Evolutionary conservation across 2,797 vertebrate species (phyloP).

Genomic region (Hypotaenidia okinawae): DNA sequence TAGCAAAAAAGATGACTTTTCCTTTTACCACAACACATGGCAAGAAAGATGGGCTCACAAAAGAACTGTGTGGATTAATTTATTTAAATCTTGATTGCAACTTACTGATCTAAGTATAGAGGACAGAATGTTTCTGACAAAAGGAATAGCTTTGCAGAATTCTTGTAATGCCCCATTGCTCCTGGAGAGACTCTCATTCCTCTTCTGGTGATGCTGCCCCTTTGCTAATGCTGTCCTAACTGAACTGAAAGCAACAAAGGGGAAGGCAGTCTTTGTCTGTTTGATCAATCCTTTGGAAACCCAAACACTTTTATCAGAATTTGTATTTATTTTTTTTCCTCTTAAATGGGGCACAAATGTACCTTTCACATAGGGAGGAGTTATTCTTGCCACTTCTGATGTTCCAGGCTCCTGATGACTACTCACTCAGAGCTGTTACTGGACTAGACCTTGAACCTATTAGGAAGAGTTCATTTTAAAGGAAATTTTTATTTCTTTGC

Average conservation of each 20-base stretch:
- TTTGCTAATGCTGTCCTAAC: not conserved
- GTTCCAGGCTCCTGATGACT: not conserved
- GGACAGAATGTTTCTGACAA: not conserved
- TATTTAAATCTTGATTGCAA: not conserved
- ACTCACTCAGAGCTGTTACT: not conserved
- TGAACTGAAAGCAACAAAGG: not conserved
- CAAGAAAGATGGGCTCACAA: not conserved
- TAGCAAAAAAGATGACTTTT: not conserved
- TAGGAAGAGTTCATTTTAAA: not conserved
- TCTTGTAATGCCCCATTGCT: not conserved
- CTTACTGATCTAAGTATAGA: rapidly evolving
- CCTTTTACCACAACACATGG: not conserved
- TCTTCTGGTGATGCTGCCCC: not conserved
- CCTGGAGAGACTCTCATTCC: not conserved
- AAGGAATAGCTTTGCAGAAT: not conserved
- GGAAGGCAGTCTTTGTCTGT: not conserved
- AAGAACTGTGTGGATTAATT: not conserved
- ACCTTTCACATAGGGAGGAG: not conserved
- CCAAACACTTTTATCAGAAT: not conserved
- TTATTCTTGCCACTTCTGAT: not conserved
- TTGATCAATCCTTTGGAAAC: not conserved
- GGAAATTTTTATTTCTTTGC: not conserved
- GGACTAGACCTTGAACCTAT: not conserved
- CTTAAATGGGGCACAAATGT: not conserved
- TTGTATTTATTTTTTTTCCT: not conserved